These are phyloP conservation scores for Thamnophis elegans DNA, from an alignment of 2,797 vertebrate genomes.

Conservation along the genomic window DNA sequence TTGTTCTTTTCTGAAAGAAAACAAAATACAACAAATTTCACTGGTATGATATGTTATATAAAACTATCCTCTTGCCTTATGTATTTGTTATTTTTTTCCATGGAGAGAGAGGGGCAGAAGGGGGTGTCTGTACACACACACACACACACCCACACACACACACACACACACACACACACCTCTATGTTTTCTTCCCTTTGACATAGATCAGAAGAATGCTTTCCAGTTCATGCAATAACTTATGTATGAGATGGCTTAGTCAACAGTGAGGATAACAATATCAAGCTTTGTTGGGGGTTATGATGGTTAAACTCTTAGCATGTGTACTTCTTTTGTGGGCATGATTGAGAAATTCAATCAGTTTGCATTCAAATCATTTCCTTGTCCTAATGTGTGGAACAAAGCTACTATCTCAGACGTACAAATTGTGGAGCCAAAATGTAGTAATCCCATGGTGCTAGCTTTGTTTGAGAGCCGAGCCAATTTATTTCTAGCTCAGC, in stretches of 20 bases:
- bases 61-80: slow-evolving; percentile 38
- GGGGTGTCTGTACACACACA: too few species aligned
- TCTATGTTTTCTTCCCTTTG: neutral
- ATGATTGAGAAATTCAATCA: neutral
- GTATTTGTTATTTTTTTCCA: slow-evolving; percentile 29
- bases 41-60: slow-evolving; percentile 52
- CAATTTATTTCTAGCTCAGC: neutral
- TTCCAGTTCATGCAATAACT: slow-evolving; percentile 7
- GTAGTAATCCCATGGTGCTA: neutral
- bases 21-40: slow-evolving; percentile 4
- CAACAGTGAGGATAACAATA: neutral
- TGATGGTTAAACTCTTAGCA: neutral
- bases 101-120: neutral
- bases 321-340: neutral
- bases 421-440: neutral
- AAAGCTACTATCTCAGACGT: neutral
- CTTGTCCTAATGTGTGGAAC: neutral
- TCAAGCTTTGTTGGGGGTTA: neutral
- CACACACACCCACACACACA: neutral
- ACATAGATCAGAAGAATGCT: slow-evolving; percentile 26
- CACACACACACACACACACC: neutral
- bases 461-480: neutral
- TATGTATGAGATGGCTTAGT: slow-evolving; percentile 13
- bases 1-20: slow-evolving; percentile 52
- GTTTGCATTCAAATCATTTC: neutral